A percentile compares a stretch with the other conserved stretches of the same genome.
These are phyloP conservation scores for Typhlichthys subterraneus DNA, from an alignment of 2,797 vertebrate genomes.

Conservation along the genomic window DNA sequence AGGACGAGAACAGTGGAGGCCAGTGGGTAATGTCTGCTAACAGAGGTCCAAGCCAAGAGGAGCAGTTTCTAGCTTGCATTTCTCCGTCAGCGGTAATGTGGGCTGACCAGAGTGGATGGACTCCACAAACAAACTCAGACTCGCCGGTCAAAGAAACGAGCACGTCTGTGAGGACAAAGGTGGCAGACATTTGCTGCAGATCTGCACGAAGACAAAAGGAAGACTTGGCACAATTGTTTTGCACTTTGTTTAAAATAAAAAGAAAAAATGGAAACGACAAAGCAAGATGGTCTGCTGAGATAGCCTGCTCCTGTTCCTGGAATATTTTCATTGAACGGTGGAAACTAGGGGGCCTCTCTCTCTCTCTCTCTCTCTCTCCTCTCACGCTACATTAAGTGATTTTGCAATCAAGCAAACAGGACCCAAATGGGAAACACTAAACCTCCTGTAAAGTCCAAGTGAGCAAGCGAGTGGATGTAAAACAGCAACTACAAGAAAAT, in stretches of 20 bases:
- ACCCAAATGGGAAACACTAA: constrained; percentile 45
- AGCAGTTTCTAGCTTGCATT: constrained; percentile 52
- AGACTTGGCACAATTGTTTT: constrained; percentile 20
- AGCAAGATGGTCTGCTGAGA: constrained; percentile 36
- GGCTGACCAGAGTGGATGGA: constrained; percentile 16
- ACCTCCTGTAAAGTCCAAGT: constrained; percentile 17
- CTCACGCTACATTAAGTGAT: constrained; percentile 35
- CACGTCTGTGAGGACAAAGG: constrained; percentile 1
- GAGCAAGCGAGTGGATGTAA: constrained; percentile 4
- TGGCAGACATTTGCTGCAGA: constrained; percentile 5
- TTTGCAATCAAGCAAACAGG: constrained; percentile 40
- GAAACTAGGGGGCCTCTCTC: constrained; percentile 11
- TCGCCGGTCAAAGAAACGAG: constrained; percentile 14
- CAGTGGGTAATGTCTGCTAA: constrained; percentile 49
- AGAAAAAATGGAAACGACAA: constrained; percentile 11
- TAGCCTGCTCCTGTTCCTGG: constrained; percentile 29
- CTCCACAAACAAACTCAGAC: constrained; percentile 20
- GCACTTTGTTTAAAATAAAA: constrained; percentile 13
- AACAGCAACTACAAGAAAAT: constrained; percentile 34
- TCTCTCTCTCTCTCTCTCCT: constrained; percentile 9
- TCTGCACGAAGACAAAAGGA: constrained; percentile 1
- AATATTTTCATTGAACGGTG: constrained; percentile 31
- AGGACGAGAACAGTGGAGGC: constrained; percentile 53
- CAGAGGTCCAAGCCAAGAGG: constrained; percentile 55
- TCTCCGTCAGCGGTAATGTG: constrained; percentile 36